Conservation (phyloP, 1,140 invertebrate species). For the Lethrus apterus region DNA sequence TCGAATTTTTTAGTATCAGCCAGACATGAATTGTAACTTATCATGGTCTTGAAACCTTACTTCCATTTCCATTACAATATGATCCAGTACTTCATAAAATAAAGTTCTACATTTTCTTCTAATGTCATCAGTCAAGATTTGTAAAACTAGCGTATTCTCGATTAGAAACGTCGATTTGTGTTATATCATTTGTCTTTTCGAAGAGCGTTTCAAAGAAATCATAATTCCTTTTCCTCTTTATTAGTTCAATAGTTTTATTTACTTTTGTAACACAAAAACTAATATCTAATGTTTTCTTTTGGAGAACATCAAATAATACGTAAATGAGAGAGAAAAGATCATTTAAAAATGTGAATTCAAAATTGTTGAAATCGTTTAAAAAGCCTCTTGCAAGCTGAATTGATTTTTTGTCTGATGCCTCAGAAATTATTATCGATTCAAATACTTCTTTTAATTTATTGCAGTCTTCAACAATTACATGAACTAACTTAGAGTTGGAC, state of each 20-base stretch:
- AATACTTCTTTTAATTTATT: conserved; percentile 10
- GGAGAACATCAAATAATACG: conserved; percentile 9
- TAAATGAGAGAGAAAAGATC: conserved; percentile 8
- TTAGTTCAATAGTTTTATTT: not conserved
- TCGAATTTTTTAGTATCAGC: conserved; percentile 5
- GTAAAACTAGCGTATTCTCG: not conserved
- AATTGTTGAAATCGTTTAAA: conserved; percentile 12
- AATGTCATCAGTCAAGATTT: not conserved
- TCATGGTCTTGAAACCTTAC: conserved; percentile 2
- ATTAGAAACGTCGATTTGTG: too few species aligned
- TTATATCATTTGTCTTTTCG: too few species aligned
- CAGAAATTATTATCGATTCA: conserved; percentile 1
- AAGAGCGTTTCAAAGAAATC: not conserved
- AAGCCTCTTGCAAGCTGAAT: too few species aligned
- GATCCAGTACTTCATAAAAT: conserved; percentile 12
- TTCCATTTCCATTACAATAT: conserved; percentile 3
- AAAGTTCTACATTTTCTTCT: conserved; percentile 1
- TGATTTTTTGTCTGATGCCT: conserved; percentile 7
- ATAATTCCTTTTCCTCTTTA: conserved; percentile 5
- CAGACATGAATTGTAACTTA: conserved; percentile 4
- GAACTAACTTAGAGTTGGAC: conserved; percentile 14
- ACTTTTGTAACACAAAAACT: conserved; percentile 5
- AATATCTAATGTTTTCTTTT: conserved; percentile 12
- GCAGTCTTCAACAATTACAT: conserved; percentile 7
- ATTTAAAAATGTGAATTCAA: conserved; percentile 15